phyloP scores from a whole-genome alignment of 2,113 vertebrate species.

The Emberiza fucata region DNA sequence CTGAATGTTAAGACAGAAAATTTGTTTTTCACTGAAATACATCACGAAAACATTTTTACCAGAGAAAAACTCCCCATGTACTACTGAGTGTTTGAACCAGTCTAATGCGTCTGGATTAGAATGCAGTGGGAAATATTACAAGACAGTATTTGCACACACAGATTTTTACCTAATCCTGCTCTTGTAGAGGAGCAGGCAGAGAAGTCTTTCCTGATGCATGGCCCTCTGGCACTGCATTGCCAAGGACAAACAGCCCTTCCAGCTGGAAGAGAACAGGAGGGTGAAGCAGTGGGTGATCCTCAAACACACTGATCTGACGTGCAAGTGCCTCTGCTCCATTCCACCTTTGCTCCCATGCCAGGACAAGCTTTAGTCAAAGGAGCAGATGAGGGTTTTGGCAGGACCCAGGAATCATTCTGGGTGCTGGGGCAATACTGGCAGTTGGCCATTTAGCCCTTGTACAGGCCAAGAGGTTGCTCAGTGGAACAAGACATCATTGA shows the following conservation, averaged over 20 bases:
- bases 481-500: not conserved
- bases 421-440: not conserved
- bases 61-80: not conserved
- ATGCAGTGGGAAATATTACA: not conserved
- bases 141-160: not conserved
- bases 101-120: not conserved
- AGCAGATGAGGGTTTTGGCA: not conserved
- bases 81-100: not conserved
- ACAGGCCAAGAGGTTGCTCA: not conserved
- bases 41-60: not conserved
- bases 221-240: not conserved
- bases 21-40: not conserved
- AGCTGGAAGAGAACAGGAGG: not conserved
- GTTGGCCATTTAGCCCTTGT: not conserved
- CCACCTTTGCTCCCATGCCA: not conserved
- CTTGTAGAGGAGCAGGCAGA: not conserved
- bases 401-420: not conserved
- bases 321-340: not conserved
- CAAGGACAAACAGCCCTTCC: not conserved
- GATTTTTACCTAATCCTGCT: not conserved
- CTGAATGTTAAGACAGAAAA: constrained; percentile 66
- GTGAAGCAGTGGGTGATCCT: not conserved
- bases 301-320: not conserved
- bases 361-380: not conserved
- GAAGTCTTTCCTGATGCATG: accelerated